Evolutionary conservation across 2,797 vertebrate species (phyloP), one percentile per base, ranked within the genome.

Genomic region (Mareca strepera): DNA sequence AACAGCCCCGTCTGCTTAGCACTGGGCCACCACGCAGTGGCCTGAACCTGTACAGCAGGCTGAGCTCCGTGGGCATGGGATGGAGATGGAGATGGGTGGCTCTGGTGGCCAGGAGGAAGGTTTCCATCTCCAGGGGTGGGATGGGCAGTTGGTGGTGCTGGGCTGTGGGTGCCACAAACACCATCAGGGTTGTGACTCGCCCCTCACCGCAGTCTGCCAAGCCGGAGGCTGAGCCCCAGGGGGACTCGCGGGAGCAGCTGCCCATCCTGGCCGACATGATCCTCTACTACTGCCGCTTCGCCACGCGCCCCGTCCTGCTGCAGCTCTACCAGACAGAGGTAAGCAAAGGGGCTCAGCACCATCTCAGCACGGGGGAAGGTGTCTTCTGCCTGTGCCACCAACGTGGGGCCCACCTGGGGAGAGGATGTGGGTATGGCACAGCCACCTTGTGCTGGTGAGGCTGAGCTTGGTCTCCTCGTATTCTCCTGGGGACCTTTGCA

Each of bases 301-400:
- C 99, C 10, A 88, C 97, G 0, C 97, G 98, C 14, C 98, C 99
- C 0, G 94, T 99, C 70, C 98, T 99, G 73, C 98, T 99, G 94
- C 99, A 99, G 97, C 98, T 99, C 83, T 99, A 99, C 91, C 99
- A 99, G 97, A 98, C 98, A 1, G 99, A 99, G 99, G 99, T 99
- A 82, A 94, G 96, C 23, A 44, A 55, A 25, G 4, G 55, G 53
- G 35, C 55, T 79, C 52, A 31, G 56, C 37, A 11, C 33, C 3
- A 0, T 29, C 74, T 48, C 41, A 64, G 20, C 0, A 0, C 22
- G 21, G 56, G 48, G 28, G 4, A 25, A 17, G n/a, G 35, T 2
- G 2, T 48, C 23, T 72, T 69, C 59, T 82, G 70, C 53, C 53
- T 35, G 35, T 56, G 56, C 12, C 48, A 8, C 37, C 7, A 6